Conservation (phyloP, 2,888 invertebrate species). For the Anarsia innoxiella region DNA sequence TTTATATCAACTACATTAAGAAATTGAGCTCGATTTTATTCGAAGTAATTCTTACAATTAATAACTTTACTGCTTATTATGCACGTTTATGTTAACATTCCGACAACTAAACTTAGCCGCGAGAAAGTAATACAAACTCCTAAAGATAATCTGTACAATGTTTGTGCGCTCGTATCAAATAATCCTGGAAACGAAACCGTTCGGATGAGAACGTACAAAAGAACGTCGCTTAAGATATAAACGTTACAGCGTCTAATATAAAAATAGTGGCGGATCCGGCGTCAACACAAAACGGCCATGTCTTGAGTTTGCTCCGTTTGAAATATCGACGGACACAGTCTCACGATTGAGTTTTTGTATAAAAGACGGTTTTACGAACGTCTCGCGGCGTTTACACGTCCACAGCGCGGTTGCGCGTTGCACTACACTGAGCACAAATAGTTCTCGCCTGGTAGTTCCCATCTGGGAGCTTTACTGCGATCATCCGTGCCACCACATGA, state of each 20-base stretch:
- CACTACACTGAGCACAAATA: conserved; percentile 66
- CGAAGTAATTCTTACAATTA: conserved; percentile 59
- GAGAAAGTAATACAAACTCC: conserved; percentile 44
- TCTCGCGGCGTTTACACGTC: conserved; percentile 53
- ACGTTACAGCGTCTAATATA: conserved; percentile 60
- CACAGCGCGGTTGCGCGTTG: conserved; percentile 58
- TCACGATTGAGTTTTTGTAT: conserved; percentile 53
- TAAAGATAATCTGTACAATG: conserved; percentile 62
- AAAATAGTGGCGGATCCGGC: conserved; percentile 62
- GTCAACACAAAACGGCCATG: conserved; percentile 48
- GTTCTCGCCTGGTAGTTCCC: conserved; percentile 65
- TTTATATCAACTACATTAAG: conserved; percentile 62
- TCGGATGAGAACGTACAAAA: conserved; percentile 48
- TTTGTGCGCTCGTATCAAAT: conserved; percentile 71
- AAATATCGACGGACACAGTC: conserved; percentile 64
- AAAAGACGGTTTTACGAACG: conserved; percentile 68
- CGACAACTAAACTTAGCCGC: conserved; percentile 41
- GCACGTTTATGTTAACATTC: conserved; percentile 31
- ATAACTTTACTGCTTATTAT: conserved; percentile 37
- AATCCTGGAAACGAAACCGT: conserved; percentile 51
- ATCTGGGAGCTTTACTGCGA: conserved; percentile 59
- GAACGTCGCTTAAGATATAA: conserved; percentile 47
- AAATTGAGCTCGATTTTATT: conserved; percentile 73
- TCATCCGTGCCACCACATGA: conserved; percentile 76
- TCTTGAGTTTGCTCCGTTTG: conserved; percentile 42